Conservation (phyloP, 2,888 invertebrate genomes). For the Zeuzera pyrina region DNA sequence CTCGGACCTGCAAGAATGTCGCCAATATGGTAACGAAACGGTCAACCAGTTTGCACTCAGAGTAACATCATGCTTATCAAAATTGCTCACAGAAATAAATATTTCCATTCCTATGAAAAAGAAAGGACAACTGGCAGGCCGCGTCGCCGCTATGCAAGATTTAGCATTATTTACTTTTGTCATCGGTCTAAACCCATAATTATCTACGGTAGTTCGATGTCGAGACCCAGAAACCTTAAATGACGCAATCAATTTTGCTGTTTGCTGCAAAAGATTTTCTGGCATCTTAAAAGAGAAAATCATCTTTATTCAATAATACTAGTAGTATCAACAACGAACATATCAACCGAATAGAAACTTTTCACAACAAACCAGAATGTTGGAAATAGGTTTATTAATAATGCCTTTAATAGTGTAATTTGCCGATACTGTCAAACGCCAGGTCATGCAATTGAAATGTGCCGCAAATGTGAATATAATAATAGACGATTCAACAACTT, state of each 20-base stretch:
- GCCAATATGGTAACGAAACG: neutral
- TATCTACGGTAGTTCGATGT: too few relatives aligned
- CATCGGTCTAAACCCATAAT: neutral
- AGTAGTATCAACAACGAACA: too few relatives aligned
- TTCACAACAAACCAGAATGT: too few relatives aligned
- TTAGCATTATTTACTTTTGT: neutral
- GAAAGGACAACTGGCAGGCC: neutral
- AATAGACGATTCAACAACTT: neutral
- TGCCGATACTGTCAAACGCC: neutral
- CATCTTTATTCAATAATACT: too few relatives aligned
- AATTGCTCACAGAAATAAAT: neutral
- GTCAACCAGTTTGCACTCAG: neutral
- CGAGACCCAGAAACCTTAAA: neutral
- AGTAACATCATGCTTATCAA: neutral
- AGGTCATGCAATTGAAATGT: neutral
- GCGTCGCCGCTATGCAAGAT: neutral
- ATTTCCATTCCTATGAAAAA: neutral
- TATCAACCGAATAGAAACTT: too few relatives aligned
- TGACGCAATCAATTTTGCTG: neutral
- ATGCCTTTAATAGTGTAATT: neutral
- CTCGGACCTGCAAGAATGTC: neutral
- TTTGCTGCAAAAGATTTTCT: neutral
- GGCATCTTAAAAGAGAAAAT: too few relatives aligned
- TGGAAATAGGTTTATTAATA: neutral
- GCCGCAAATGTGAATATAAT: too few relatives aligned